Evolutionary conservation across 2,888 invertebrate species (phyloP).

Genomic region (Cephus spinipes): DNA sequence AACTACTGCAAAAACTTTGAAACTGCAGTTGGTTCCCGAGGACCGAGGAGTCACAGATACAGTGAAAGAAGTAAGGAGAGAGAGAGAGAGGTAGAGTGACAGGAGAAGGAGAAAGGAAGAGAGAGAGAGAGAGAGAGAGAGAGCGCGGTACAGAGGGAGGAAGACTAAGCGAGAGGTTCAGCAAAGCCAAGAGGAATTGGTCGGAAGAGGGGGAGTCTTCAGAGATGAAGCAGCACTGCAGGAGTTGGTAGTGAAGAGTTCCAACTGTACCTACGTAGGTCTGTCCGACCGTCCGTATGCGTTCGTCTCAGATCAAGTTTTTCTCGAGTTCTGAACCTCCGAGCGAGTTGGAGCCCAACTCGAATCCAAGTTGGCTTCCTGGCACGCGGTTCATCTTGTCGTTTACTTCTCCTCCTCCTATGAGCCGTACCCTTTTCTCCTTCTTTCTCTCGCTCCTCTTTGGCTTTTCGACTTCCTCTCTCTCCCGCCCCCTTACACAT

Average conservation of each 20-base stretch:
- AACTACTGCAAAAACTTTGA: slow-evolving; percentile 48
- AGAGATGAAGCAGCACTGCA: slow-evolving; percentile 48
- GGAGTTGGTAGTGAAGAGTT: slow-evolving; percentile 39
- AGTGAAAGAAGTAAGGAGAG: slow-evolving; percentile 23
- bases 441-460: slow-evolving; percentile 14
- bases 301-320: slow-evolving; percentile 63
- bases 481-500: slow-evolving; percentile 6
- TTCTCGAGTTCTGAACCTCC: slow-evolving; percentile 51
- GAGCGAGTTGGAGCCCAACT: slow-evolving; percentile 39
- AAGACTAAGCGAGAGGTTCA: slow-evolving; percentile 20
- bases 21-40: slow-evolving; percentile 48
- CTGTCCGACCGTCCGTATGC: slow-evolving; percentile 40
- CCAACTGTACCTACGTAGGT: slow-evolving; percentile 33
- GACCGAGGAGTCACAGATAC: slow-evolving; percentile 13
- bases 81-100: slow-evolving; percentile 28
- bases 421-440: slow-evolving; percentile 9
- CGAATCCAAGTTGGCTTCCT: slow-evolving; percentile 64
- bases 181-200: slow-evolving; percentile 14
- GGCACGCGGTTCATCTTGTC: slow-evolving; percentile 59
- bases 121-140: slow-evolving; percentile 13
- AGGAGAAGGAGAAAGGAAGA: slow-evolving; percentile 22
- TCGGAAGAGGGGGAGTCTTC: slow-evolving; percentile 42
- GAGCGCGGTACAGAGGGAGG: slow-evolving; percentile 15
- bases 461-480: slow-evolving; percentile 1
- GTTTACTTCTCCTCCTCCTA: slow-evolving; percentile 29